Evolutionary conservation across 2,888 invertebrate genomes (phyloP).

Genomic region (Fragum whitleyi): DNA sequence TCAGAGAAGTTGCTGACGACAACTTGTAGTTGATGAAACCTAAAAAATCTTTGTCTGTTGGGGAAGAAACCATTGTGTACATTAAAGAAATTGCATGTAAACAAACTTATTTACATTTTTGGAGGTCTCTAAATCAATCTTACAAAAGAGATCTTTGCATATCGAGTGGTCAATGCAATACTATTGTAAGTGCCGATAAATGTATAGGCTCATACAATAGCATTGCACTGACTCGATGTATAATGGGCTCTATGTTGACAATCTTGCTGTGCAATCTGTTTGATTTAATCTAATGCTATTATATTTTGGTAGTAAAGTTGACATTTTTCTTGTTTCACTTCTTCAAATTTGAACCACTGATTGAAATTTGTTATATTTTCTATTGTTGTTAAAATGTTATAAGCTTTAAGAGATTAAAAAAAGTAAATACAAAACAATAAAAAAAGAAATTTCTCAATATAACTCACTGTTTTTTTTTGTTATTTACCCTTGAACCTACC

Average conservation of each 20-base stretch:
- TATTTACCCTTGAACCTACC: neutral
- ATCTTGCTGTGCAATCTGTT: too few species aligned
- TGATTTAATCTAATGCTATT: too few species aligned
- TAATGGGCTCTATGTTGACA: too few species aligned
- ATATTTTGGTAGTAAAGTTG: too few species aligned
- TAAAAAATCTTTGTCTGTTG: neutral
- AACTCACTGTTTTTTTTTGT: neutral
- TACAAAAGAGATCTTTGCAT: too few species aligned
- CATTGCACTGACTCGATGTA: too few species aligned
- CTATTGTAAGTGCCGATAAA: too few species aligned
- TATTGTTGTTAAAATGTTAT: conserved; percentile 1
- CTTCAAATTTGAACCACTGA: neutral
- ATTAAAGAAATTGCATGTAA: neutral
- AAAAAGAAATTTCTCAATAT: neutral
- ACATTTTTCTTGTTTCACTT: too few species aligned
- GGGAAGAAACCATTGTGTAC: neutral
- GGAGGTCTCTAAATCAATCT: too few species aligned
- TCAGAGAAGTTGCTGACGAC: neutral
- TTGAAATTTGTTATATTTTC: neutral
- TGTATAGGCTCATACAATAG: too few species aligned
- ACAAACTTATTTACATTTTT: neutral
- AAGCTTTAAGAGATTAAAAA: conserved; percentile 4
- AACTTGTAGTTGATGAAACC: neutral
- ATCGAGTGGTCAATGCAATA: too few species aligned
- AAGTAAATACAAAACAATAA: conserved; percentile 4